Base-by-base conservation (phyloP, 2,113 vertebrate species). In the Synchiropus splendidus region DNA sequence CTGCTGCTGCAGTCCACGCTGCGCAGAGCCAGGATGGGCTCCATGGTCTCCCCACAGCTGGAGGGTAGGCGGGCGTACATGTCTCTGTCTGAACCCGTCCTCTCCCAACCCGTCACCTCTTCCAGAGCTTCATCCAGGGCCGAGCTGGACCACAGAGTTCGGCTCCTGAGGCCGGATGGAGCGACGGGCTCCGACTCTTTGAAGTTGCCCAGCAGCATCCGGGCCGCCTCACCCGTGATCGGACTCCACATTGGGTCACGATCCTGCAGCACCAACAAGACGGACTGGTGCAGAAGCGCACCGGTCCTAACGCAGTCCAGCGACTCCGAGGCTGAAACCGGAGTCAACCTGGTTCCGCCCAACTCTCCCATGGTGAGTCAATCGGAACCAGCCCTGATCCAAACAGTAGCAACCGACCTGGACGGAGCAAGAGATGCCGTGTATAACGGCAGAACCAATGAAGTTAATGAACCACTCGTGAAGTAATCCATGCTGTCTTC, bases 301-400 rank as follows among this genome's bases (percentile, higher is more conserved):
- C 78, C 70, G 2, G 44, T 69, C 8, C 30, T 78, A 5, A 27
- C 40, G 2, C 79, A 67, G 37, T 80, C 67, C 65, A 85, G 77
- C 5, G 83, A 76, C 3, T 82, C 75, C 2, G 83, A 81, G 16
- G 51, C 54, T 6, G 83, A 80, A 15, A 48, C 39, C 31, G 64
- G 74, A 3, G 37, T 61, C 2, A 51, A 81, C 57, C 46, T 72
- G 0, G 88, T 70, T 27, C 87, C 88, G 0, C 86, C 86, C 12
- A 89, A 89, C 58, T 82, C 87, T 12, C 86, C 84, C 0, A 80
- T 10, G 31, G 71, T 70, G 53, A 64, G 54, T 31, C 30, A 27
- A 27, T 8, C 21, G 8, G 21, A 27, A 27, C 21, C 21, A 27
- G 21, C 21, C 21, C 21, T 8, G 21, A 27, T n/a, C n/a, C n/a